Evolutionary conservation across 2,797 vertebrate species (phyloP).

Genomic region (Hydrophis major): DNA sequence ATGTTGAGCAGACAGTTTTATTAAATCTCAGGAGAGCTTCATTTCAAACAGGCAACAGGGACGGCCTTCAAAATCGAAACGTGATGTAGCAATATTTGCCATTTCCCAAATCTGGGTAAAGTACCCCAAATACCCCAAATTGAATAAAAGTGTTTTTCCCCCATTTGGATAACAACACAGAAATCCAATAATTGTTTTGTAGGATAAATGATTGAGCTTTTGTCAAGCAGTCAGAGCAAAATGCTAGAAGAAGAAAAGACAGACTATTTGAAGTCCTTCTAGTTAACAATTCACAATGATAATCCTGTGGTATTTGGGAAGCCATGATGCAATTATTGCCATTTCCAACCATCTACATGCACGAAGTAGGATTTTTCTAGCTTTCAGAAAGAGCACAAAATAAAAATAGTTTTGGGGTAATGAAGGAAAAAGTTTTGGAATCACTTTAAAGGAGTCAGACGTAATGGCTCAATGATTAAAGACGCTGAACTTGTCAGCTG

Average conservation of each 20-base stretch:
- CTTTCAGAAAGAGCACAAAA: neutral
- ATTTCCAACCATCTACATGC: neutral
- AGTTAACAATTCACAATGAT: neutral
- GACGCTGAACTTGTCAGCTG: neutral
- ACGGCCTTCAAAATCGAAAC: accelerated
- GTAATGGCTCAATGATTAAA: neutral
- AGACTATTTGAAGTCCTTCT: neutral
- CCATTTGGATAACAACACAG: neutral
- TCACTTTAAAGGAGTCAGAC: neutral
- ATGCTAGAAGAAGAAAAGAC: neutral
- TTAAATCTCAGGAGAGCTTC: neutral
- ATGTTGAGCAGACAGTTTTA: neutral
- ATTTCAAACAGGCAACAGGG: neutral
- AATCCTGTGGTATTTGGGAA: neutral
- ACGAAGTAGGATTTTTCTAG: neutral
- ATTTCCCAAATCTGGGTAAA: neutral
- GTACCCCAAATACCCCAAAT: neutral
- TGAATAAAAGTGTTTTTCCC: neutral
- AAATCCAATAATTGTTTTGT: neutral
- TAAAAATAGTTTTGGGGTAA: neutral
- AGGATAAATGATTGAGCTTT: neutral
- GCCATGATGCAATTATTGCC: neutral
- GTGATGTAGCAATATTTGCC: neutral
- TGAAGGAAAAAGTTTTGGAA: neutral
- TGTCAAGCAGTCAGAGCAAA: neutral